phyloP scores from a whole-genome alignment of 2,797 vertebrate genomes.

The Rhyacichthys aspro region DNA sequence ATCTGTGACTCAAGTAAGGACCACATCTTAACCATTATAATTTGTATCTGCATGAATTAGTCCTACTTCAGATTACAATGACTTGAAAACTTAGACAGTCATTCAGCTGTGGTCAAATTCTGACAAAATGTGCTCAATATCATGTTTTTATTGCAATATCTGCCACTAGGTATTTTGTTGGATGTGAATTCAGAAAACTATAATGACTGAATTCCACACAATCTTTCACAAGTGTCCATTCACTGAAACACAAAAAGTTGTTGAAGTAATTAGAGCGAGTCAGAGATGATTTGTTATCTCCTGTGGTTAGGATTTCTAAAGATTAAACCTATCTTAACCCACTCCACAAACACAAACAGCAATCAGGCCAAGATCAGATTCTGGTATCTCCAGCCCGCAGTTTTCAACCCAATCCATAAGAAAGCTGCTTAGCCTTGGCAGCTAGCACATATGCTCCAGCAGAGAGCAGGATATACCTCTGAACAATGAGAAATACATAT shows the following conservation, averaged over 20 bases:
- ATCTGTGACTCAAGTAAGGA: too few species aligned
- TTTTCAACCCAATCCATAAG: conserved; percentile 70
- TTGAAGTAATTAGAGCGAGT: conserved; percentile 72
- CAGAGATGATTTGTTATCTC: conserved; percentile 69
- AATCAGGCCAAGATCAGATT: conserved; percentile 81
- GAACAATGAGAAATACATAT: conserved; percentile 33
- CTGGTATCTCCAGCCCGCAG: conserved; percentile 77
- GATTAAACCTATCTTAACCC: conserved; percentile 76
- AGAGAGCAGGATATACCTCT: conserved; percentile 40
- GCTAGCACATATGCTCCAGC: conserved; percentile 46
- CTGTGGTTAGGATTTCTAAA: conserved; percentile 71
- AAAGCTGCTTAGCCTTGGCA: conserved; percentile 79
- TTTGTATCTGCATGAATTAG: too few species aligned
- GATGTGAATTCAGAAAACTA: neutral
- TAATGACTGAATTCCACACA: neutral
- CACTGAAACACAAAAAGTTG: conserved; percentile 64
- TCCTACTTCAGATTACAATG: too few species aligned
- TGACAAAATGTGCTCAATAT: too few species aligned
- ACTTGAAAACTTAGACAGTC: too few species aligned
- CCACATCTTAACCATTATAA: too few species aligned
- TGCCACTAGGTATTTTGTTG: too few species aligned
- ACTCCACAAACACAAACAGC: conserved; percentile 74
- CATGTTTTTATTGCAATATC: too few species aligned
- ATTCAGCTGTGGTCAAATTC: too few species aligned
- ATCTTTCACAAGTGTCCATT: conserved; percentile 10